Evolutionary conservation across 2,888 invertebrate species (phyloP), one percentile per base, ranked within the genome.

Genomic region (Dryobotodes eremita): DNA sequence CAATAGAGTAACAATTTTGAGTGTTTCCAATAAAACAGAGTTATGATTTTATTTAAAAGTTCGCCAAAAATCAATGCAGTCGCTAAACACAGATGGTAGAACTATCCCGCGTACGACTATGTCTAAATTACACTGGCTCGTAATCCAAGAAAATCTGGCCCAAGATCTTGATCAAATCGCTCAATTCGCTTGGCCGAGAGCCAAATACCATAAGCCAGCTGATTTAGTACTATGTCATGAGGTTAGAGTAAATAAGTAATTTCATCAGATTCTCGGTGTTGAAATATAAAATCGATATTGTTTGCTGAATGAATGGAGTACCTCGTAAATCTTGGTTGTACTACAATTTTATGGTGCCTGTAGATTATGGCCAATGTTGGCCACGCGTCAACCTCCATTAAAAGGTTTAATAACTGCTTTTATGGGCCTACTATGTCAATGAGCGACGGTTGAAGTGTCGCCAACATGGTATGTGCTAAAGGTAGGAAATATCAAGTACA

Each of bases 131-230:
- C 17, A 65, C 74, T 77, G 74, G 71, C 81, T 79, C 71, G 72
- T 76, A 79, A 82, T 66, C 77, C 66, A 72, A 81, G 74, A 77
- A 86, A 84, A 73, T 79, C 81, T 68, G 72, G 66, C 70, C 72
- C 71, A 64, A 79, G 76, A 81, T 88, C 88, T 87, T 82, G 82
- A 76, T 75, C 73, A 77, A 86, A 87, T 87, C 84, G 79, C 84
- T 87, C 83, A 89, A 87, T 82, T 75, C 42, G 68, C 85, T 85
- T 88, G 87, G 89, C 82, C 2, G 31, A 42, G 20, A 48, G 87
- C 89, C 89, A 88, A 85, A 79, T 50, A 75, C 76, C 69, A 83
- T 80, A 83, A 83, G 64, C 68, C 62, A 70, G 84, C 75, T 79
- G 74, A 84, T 82, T 88, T 79, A 72, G 46, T 80, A 77, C 77